These are phyloP conservation scores for Phylloscopus trochiloides DNA, from an alignment of 2,113 vertebrate species.

Conservation along the genomic window DNA sequence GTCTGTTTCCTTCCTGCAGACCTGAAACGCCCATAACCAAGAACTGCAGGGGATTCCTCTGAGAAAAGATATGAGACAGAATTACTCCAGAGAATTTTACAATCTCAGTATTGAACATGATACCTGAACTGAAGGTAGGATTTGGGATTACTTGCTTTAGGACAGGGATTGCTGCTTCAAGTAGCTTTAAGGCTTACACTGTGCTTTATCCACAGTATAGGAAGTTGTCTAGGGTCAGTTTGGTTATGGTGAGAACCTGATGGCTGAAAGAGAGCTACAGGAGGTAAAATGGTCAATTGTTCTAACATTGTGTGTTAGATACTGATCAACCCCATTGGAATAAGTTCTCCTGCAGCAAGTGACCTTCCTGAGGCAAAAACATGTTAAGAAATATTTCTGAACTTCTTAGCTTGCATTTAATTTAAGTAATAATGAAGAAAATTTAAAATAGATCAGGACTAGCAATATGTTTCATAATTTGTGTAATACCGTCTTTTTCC, in stretches of 20 bases:
- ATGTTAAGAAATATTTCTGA: slow-evolving; percentile 38
- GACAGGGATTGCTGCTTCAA: neutral
- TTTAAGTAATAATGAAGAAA: slow-evolving; percentile 41
- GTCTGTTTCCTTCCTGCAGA: neutral
- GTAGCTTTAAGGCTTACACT: neutral
- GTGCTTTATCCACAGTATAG: neutral
- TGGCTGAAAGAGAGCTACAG: neutral
- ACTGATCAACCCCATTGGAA: neutral
- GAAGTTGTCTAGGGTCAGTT: neutral
- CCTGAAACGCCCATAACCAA: neutral
- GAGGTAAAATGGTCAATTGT: neutral
- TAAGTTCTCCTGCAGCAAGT: neutral
- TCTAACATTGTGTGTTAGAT: neutral
- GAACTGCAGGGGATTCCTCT: neutral
- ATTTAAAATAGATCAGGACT: slow-evolving; percentile 25
- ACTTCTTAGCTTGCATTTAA: slow-evolving; percentile 38
- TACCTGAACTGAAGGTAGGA: neutral
- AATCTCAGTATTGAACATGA: neutral
- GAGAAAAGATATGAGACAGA: neutral
- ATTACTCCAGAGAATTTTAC: neutral
- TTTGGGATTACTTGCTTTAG: neutral
- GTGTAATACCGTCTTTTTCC: slow-evolving; percentile 21
- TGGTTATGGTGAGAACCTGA: neutral
- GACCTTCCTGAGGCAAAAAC: neutral
- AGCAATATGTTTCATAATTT: slow-evolving; percentile 35